phyloP scores from a whole-genome alignment of 2,888 invertebrate species.

The Melinaea marsaeus region DNA sequence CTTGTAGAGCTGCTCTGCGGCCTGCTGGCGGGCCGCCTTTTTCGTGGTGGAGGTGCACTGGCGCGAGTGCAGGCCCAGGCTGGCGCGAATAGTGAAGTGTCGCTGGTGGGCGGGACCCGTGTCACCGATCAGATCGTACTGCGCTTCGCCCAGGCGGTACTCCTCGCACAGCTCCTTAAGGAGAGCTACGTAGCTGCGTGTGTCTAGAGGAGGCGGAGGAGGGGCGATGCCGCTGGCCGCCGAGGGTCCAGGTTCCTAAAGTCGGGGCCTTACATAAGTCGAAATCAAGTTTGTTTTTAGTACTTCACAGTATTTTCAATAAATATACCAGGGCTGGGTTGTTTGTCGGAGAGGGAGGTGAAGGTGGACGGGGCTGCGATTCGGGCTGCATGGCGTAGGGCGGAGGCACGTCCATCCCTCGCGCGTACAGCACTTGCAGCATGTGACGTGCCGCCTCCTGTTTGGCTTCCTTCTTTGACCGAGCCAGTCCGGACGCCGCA shows the following conservation, averaged over 20 bases:
- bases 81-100: slow-evolving; percentile 79
- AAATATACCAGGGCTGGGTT: slow-evolving; percentile 26
- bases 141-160: slow-evolving; percentile 69
- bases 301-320: neutral
- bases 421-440: slow-evolving; percentile 55
- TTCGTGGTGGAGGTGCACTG: slow-evolving; percentile 79
- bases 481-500: slow-evolving; percentile 61
- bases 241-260: slow-evolving; percentile 12
- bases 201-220: slow-evolving; percentile 30
- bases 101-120: slow-evolving; percentile 82
- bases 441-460: slow-evolving; percentile 77
- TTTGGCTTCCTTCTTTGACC: slow-evolving; percentile 78
- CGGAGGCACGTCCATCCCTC: slow-evolving; percentile 51
- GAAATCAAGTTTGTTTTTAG: too few species aligned
- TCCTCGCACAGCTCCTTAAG: slow-evolving; percentile 70
- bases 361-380: slow-evolving; percentile 11
- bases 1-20: slow-evolving; percentile 68
- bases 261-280: neutral
- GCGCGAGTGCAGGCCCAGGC: slow-evolving; percentile 73
- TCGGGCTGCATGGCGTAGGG: slow-evolving; percentile 37
- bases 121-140: slow-evolving; percentile 77
- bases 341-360: slow-evolving; percentile 28
- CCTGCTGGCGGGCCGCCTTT: slow-evolving; percentile 81
- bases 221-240: slow-evolving; percentile 17
- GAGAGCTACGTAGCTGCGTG: slow-evolving; percentile 58